phyloP scores from a whole-genome alignment of 2,888 invertebrate genomes.

The Phalera bucephala region DNA sequence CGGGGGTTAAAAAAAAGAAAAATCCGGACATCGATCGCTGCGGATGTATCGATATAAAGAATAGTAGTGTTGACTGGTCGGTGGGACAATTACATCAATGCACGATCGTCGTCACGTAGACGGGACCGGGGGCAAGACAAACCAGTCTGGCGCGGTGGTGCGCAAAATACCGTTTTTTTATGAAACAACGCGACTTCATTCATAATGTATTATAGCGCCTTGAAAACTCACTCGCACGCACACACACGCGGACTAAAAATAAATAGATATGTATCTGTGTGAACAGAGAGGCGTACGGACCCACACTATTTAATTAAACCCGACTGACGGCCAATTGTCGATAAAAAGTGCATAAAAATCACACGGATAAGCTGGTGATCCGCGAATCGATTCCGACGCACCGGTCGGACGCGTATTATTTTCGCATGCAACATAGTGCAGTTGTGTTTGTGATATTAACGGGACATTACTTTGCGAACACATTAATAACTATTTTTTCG shows the following conservation, averaged over 20 bases:
- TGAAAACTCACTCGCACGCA: slow-evolving; percentile 57
- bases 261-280: slow-evolving; percentile 38
- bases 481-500: slow-evolving; percentile 48
- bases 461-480: slow-evolving; percentile 57
- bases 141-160: slow-evolving; percentile 61
- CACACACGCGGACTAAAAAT: slow-evolving; percentile 52
- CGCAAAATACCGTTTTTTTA: slow-evolving; percentile 69
- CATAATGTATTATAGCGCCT: slow-evolving; percentile 75
- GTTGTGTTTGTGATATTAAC: slow-evolving; percentile 63
- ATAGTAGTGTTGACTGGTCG: slow-evolving; percentile 51
- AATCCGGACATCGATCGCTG: slow-evolving; percentile 46
- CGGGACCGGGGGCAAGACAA: slow-evolving; percentile 56
- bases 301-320: slow-evolving; percentile 51
- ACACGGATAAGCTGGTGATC: slow-evolving; percentile 44
- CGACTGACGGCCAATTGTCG: slow-evolving; percentile 32
- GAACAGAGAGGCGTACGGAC: slow-evolving; percentile 29
- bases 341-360: slow-evolving; percentile 67
- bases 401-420: slow-evolving; percentile 47
- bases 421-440: slow-evolving; percentile 45
- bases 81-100: slow-evolving; percentile 71
- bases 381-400: slow-evolving; percentile 42
- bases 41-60: slow-evolving; percentile 55
- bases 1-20: slow-evolving; percentile 37
- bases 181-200: slow-evolving; percentile 75
- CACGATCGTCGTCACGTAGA: slow-evolving; percentile 61